Base-by-base conservation (phyloP, 2,888 invertebrate species). In the Eulithis testata region DNA sequence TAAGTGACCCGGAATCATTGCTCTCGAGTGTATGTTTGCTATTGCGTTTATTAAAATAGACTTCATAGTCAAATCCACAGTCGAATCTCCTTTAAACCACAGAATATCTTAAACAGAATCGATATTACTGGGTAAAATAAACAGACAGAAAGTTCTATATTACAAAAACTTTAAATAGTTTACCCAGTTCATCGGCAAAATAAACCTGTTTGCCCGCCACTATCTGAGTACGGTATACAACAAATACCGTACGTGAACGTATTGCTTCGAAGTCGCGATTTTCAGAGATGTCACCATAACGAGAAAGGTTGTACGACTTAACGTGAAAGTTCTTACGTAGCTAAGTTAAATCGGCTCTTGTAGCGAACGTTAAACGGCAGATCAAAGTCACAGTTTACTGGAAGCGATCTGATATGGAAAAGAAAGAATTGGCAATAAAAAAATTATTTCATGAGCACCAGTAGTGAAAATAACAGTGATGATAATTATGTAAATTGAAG, bases 301-400 rank as follows among this genome's bases (percentile, higher is more conserved):
- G 51, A 76, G 59, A 73, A 64, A 36, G 59, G 27, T 51, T 47
- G 55, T 54, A 58, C 51, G 40, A 53, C 47, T 53, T 55, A 50
- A 57, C 56, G 62, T 53, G 61, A 71, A 71, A 73, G 68, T 74
- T 75, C 65, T 71, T 75, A 72, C 65, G 60, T 74, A 74, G 74
- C 27, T 53, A 45, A 54, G 68, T 74, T 66, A 68, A 77, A 76
- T 75, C 74, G 56, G 62, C 54, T 53, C 65, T 62, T 67, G 68
- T 63, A 63, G 66, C 62, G 60, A 53, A 58, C 65, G 66, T 58
- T 60, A 67, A 60, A 58, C 59, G 63, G 63, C 36, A 55, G 60
- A 11, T 45, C 60, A 63, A 63, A 63, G 56, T 64, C 5, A 55
- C 37, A 11, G 64, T 60, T 64, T 49, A 65, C 73, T 67, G 63